Evolutionary conservation across 2,888 invertebrate genomes (phyloP).

Genomic region (Colostygia pectinataria): DNA sequence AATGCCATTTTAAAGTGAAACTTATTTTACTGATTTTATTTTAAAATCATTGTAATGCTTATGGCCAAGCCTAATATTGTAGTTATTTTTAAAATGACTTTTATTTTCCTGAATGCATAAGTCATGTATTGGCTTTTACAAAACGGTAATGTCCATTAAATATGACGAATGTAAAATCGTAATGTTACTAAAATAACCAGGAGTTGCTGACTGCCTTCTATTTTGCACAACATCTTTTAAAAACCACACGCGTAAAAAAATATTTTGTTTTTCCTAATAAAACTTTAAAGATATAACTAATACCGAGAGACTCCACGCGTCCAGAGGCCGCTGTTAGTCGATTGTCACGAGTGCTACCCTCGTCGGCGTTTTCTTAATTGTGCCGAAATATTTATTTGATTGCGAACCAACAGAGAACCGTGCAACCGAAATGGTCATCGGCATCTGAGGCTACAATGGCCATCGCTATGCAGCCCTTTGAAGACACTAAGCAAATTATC

Average conservation of each 20-base stretch:
- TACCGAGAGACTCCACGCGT: slow-evolving; percentile 56
- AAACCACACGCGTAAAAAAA: background rate
- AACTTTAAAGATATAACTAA: slow-evolving; percentile 37
- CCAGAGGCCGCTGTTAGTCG: slow-evolving; percentile 54
- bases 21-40: background rate
- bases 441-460: slow-evolving; percentile 74
- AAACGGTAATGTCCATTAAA: too few relatives aligned
- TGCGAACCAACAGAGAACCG: slow-evolving; percentile 75
- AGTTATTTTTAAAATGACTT: too few relatives aligned
- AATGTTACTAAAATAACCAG: background rate
- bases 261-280: background rate
- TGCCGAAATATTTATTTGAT: slow-evolving; percentile 84
- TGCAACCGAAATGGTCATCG: slow-evolving; percentile 81
- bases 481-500: slow-evolving; percentile 54
- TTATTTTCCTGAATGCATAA: too few relatives aligned
- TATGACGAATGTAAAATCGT: too few relatives aligned
- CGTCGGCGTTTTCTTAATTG: slow-evolving; percentile 82
- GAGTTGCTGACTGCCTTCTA: background rate
- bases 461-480: slow-evolving; percentile 49
- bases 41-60: background rate
- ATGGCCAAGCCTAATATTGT: background rate
- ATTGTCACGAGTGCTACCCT: slow-evolving; percentile 81
- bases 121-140: too few relatives aligned
- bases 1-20: slow-evolving; percentile 2
- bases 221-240: background rate